phyloP scores from a whole-genome alignment of 2,888 invertebrate genomes.

The Uloborus plumipes region DNA sequence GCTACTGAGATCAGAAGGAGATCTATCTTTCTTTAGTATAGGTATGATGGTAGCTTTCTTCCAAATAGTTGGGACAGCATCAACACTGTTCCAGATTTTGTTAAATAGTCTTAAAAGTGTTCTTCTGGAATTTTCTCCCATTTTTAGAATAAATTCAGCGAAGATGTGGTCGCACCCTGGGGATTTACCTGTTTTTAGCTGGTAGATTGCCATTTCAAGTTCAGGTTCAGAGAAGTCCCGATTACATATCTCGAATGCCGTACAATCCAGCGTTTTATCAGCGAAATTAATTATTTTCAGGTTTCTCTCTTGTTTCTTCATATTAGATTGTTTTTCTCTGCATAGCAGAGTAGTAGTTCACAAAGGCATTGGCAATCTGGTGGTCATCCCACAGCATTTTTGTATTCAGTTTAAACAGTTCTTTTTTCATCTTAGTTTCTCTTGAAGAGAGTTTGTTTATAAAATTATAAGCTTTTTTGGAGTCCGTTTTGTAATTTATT shows the following conservation, averaged over 20 bases:
- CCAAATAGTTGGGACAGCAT: background rate
- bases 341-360: background rate
- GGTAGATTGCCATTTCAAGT: background rate
- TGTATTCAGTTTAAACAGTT: background rate
- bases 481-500: too few relatives aligned
- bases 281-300: background rate
- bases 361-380: background rate
- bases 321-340: background rate
- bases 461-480: background rate
- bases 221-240: background rate
- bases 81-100: background rate
- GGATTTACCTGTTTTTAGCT: background rate
- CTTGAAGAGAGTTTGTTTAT: conserved; percentile 6
- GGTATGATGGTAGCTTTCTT: background rate
- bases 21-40: conserved; percentile 3
- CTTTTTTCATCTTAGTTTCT: background rate
- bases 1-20: background rate
- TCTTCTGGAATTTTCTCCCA: background rate
- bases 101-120: background rate
- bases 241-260: background rate
- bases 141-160: too few relatives aligned
- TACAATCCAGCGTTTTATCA: background rate
- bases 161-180: background rate
- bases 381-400: background rate
- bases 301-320: background rate